Percentiles rank a stretch among this genome's conserved stretches.
Conservation (phyloP, 2,797 vertebrate species). For the Gastrophryne carolinensis region DNA sequence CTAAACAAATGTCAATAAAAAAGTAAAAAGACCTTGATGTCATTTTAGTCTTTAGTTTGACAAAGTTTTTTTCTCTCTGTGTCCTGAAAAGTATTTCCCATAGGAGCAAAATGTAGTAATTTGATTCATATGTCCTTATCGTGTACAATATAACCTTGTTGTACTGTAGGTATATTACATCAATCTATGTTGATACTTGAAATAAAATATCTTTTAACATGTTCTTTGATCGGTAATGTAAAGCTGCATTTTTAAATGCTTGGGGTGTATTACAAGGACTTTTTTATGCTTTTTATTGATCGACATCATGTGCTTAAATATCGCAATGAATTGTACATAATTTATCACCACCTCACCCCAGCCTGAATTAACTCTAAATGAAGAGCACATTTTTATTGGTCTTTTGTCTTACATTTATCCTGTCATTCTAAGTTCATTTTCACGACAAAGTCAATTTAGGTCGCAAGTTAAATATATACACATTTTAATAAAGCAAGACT, state of each 20-base stretch:
- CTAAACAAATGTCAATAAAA: not conserved
- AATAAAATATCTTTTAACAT: conserved; percentile 37
- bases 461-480: conserved; percentile 14
- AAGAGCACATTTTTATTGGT: not conserved
- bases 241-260: conserved; percentile 47
- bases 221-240: conserved; percentile 56
- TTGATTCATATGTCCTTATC: conserved; percentile 32
- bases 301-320: conserved; percentile 60
- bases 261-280: conserved; percentile 39
- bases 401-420: conserved; percentile 53
- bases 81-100: conserved; percentile 25
- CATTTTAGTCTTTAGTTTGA: conserved; percentile 15
- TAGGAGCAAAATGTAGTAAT: conserved; percentile 11
- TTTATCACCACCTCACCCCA: conserved; percentile 45
- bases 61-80: conserved; percentile 3
- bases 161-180: conserved; percentile 27
- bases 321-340: conserved; percentile 43
- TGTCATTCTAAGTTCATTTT: conserved; percentile 56
- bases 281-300: conserved; percentile 52
- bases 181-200: conserved; percentile 31
- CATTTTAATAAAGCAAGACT: not conserved
- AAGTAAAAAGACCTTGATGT: conserved; percentile 18
- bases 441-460: conserved; percentile 53
- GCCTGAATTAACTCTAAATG: conserved; percentile 26
- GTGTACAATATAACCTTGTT: conserved; percentile 33